Base-by-base conservation (phyloP, 2,113 vertebrate genomes). In the Orientallactaga bullata region DNA sequence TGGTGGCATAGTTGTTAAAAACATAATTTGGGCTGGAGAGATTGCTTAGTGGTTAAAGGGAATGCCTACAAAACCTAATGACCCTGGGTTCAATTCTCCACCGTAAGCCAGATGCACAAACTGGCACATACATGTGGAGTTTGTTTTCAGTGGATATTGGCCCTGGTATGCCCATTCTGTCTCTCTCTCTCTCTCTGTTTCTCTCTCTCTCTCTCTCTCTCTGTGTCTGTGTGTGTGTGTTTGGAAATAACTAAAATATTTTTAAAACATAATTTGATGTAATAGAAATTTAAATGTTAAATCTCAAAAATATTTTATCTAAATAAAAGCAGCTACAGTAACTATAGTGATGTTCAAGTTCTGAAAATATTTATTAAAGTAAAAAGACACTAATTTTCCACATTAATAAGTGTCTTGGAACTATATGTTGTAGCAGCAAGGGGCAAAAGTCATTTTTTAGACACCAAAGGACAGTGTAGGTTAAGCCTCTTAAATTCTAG, bases 241-340 rank as follows among this genome's bases (percentile, higher is more conserved):
- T 47, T 47, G 42, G 42, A 47, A 47, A 47, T 47, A 47, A 47
- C 8, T 47, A 6, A 47, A 47, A 47, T 47, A 47, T 6, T 47
- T 47, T 47, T 47, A 6, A 47, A 47, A 47, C 42, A 80, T 42
- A 30, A 66, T 63, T 6, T 15, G 24, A 63, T 76, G 21, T 5
- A 61, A 30, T 66, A 39, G 90, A 82, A 93, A 74, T 24, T 23
- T 35, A 80, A 82, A 87, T 37, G 58, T 78, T 3, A 77, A 74
- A n/a, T 73, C 12, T 76, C 2, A 68, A 17, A 94, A 84, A 83
- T 55, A 72, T 37, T 66, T 3, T 82, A 85, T 58, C n/a, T 65
- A 35, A 93, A 88, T 24, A 18, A 76, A 15, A 92, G 16, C 63
- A 91, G 15, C 32, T 32, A 92, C 58, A 73, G 47, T 71, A 90